Conservation (phyloP, 2,888 invertebrate species). For the Drosophila lacicola region DNA sequence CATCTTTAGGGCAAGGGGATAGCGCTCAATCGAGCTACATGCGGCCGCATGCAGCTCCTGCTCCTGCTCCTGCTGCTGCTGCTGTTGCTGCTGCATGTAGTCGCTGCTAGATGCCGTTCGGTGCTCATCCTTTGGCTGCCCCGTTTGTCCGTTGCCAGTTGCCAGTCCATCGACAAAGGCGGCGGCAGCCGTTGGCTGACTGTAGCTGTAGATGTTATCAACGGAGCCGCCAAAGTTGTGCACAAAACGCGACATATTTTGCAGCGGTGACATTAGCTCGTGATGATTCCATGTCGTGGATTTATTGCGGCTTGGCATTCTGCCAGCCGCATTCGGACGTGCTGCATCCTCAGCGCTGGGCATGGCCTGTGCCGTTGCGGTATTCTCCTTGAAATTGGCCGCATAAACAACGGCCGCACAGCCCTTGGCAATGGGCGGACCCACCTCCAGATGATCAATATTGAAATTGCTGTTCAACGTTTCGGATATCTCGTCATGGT, state of each 20-base stretch:
- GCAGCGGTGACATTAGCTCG: constrained; percentile 83
- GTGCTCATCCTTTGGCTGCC: constrained; percentile 2
- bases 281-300: constrained; percentile 47
- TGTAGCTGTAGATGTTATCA: constrained; percentile 82
- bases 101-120: background rate
- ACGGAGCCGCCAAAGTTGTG: constrained; percentile 84
- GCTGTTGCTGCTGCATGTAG: constrained; percentile 1
- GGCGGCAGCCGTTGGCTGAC: constrained; percentile 73
- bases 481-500: constrained; percentile 80
- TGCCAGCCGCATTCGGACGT: background rate
- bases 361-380: background rate
- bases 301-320: background rate
- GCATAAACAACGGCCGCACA: constrained; percentile 93
- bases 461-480: constrained; percentile 85
- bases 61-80: background rate
- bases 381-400: constrained; percentile 86
- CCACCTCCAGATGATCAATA: constrained; percentile 88
- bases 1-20: constrained; percentile 93
- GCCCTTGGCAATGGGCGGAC: constrained; percentile 91
- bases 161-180: constrained; percentile 67
- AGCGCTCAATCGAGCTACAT: constrained; percentile 79
- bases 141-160: constrained; percentile 3
- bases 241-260: constrained; percentile 84
- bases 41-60: background rate
- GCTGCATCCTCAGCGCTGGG: background rate